Evolutionary conservation across 2,113 vertebrate species (phyloP).

Genomic region (Fulmarus glacialis): DNA sequence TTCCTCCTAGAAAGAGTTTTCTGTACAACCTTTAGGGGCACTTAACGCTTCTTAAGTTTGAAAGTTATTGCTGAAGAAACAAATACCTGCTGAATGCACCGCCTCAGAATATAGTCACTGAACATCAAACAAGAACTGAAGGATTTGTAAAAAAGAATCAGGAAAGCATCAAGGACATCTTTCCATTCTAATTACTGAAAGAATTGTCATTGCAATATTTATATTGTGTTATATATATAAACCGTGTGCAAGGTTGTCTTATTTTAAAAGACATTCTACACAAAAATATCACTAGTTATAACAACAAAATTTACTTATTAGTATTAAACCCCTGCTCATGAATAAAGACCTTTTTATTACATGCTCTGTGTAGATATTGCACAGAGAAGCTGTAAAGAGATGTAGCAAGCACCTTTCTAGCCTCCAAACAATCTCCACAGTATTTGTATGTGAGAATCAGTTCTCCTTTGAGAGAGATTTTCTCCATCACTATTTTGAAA

Average conservation of each 20-base stretch:
- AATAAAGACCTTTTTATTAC: not conserved
- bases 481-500: not conserved
- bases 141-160: not conserved
- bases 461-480: not conserved
- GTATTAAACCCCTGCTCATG: not conserved
- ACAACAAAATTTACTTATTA: not conserved
- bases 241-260: not conserved
- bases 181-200: not conserved
- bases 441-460: not conserved
- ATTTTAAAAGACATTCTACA: not conserved
- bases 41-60: not conserved
- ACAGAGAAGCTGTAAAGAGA: not conserved
- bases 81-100: not conserved
- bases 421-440: not conserved
- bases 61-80: not conserved
- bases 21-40: not conserved
- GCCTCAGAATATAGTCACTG: not conserved
- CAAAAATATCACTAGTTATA: not conserved
- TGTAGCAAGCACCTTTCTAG: fast-evolving
- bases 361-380: not conserved
- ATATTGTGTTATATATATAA: not conserved
- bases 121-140: not conserved
- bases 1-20: not conserved
- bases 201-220: not conserved
- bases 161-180: not conserved